Base-by-base conservation (phyloP, 2,888 invertebrate species). In the Coenonympha arcania region DNA sequence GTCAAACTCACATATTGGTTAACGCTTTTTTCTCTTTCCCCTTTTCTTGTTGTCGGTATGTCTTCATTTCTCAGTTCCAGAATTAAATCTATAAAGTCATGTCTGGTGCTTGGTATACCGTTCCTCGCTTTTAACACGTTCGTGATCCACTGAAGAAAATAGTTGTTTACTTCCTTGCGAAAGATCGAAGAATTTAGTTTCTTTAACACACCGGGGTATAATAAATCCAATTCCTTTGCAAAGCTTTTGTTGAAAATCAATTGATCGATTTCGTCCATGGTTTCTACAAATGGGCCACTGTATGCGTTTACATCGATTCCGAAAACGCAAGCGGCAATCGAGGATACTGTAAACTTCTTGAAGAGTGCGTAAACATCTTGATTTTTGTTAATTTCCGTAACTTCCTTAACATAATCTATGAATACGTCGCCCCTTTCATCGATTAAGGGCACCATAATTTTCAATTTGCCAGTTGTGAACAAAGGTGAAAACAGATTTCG, bases 41-140 rank as follows among this genome's bases (percentile, higher is more conserved):
- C 30, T n/a, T 65, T 55, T n/a, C n/a, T n/a, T n/a, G n/a, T n/a
- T n/a, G n/a, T n/a, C n/a, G n/a, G n/a, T n/a, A n/a, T n/a, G 39
- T 65, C 62, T 52, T 64, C 50, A 50, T 65, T 55, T 55, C 57
- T 70, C 20, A 78, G 33, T 49, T 71, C 72, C 28, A 72, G 52
- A 16, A 77, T 61, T 18, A 75, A 59, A 60, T 76, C 73, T 67
- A 77, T 71, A 16, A 76, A 76, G 43, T 78, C 75, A 6, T 67
- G 66, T 31, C 74, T 65, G 6, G 55, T 60, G 1, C 64, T 50
- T 0, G 76, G 68, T 24, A 52, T 44, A 1, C 69, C 68, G 24
- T 68, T 65, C 53, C 78, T 66, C 11, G 37, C 13, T 37, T 20
- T 2, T 3, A 15, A 22, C 1, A 22, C 15, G 8, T 37, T 8